phyloP scores from a whole-genome alignment of 2,113 vertebrate species.

The Polypterus bichir region DNA sequence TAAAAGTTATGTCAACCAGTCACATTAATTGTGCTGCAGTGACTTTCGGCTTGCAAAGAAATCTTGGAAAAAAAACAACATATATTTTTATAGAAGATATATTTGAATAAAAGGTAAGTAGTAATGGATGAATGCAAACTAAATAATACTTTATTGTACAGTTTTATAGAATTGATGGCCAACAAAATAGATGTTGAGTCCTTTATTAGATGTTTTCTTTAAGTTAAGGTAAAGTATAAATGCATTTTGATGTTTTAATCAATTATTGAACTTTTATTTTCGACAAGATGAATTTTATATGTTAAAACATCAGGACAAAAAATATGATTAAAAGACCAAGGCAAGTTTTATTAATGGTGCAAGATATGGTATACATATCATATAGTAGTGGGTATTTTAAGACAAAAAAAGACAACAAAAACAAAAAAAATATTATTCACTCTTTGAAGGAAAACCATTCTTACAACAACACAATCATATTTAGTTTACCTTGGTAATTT shows the following conservation, averaged over 20 bases:
- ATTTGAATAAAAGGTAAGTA: constrained; percentile 51
- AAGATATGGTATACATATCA: constrained; percentile 45
- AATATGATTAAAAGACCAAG: constrained; percentile 59
- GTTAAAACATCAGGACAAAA: constrained; percentile 43
- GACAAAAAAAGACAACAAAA: constrained; percentile 55
- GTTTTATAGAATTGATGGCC: constrained; percentile 39
- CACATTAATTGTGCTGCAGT: no score
- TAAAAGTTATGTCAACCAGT: no score
- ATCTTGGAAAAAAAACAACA: constrained; percentile 15
- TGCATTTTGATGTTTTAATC: constrained; percentile 40
- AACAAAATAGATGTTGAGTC: constrained; percentile 39
- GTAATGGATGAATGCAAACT: constrained; percentile 33
- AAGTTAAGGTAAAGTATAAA: constrained; percentile 43
- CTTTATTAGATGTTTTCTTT: constrained; percentile 34
- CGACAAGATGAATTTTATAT: constrained; percentile 28
- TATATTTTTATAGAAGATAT: constrained; percentile 63
- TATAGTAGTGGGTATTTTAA: constrained; percentile 63
- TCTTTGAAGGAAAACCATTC: constrained; percentile 55
- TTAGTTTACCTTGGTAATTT: constrained; percentile 55
- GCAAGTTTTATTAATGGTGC: constrained; percentile 54
- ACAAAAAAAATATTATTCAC: constrained; percentile 55
- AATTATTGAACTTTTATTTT: constrained; percentile 31
- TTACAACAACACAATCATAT: constrained; percentile 61
- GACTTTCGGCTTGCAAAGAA: no score
- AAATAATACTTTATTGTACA: constrained; percentile 45